Base-by-base conservation (phyloP, 2,113 vertebrate species). In the Festucalex cinctus region DNA sequence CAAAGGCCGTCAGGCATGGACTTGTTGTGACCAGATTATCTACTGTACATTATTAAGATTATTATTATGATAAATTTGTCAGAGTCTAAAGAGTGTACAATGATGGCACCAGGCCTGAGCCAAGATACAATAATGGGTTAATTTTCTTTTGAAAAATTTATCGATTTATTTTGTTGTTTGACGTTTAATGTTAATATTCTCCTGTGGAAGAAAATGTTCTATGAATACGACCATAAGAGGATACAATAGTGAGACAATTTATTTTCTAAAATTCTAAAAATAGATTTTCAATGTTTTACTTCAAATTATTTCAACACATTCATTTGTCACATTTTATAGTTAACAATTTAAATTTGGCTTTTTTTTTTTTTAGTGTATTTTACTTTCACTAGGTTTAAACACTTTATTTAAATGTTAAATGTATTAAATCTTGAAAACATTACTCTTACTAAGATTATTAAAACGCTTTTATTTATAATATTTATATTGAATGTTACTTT, bases 1-100 rank as follows among this genome's bases (percentile, higher is more conserved):
- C 77, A 82, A 43, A 85, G 83, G 84, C 85, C 79, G 75, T 81
- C 76, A 78, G 87, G 84, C 82, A 87, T 83, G 46, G 84, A 80
- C 76, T 74, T 80, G 82, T 83, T 77, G 76, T 78, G 65, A 74
- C 80, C 16, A 9, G 53, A 79, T 63, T 76, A 66, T 80, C 28
- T 24, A 26, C n/a, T 62, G 60, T 62, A 62, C 37, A 62, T 24
- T 62, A 60, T 60, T 37, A 60, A 17, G 24, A 32, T 54, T 13
- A 28, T 54, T 13, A 28, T 56, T 56, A 56, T 37, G 28, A 59
- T 9, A 12, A 62, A 5, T 22, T 43, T 7, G 13, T 61, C 20
- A 16, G 28, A 32, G 17, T 46, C 44, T 46, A 46, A 2, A 22
- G 54, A 32, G 54, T n/a, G 60, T 59, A 8, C 9, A 20, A 20